phyloP scores from a whole-genome alignment of 2,888 invertebrate species.

The Cotesia congregata region DNA sequence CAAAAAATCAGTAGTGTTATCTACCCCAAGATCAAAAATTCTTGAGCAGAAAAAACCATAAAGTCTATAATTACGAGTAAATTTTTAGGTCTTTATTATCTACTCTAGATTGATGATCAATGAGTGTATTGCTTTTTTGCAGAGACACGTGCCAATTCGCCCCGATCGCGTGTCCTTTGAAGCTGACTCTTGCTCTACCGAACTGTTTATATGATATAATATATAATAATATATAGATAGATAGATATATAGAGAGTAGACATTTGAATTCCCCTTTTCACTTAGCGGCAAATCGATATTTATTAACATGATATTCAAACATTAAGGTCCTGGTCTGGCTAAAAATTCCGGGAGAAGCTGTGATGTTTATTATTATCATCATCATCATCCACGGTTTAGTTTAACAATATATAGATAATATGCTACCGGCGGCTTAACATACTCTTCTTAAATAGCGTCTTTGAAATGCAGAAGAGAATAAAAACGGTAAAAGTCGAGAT shows the following conservation, averaged over 20 bases:
- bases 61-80: background rate
- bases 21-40: too few species aligned
- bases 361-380: conserved; percentile 13
- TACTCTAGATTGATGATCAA: conserved; percentile 58
- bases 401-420: background rate
- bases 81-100: conserved; percentile 57
- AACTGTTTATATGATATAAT: background rate
- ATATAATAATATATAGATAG: conserved; percentile 7
- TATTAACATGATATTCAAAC: conserved; percentile 29
- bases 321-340: background rate
- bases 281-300: conserved; percentile 37
- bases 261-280: conserved; percentile 20
- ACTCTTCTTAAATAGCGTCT: conserved; percentile 66
- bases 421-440: conserved; percentile 60
- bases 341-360: conserved; percentile 24
- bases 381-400: conserved; percentile 1
- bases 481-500: conserved; percentile 32
- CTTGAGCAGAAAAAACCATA: too few species aligned
- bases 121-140: conserved; percentile 63
- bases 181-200: conserved; percentile 3
- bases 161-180: conserved; percentile 31
- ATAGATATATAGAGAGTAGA: background rate
- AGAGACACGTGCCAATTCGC: conserved; percentile 61
- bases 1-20: background rate
- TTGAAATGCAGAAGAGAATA: conserved; percentile 64